Percentiles rank a stretch among this genome's conserved stretches.
Evolutionary conservation across 2,888 invertebrate species (phyloP).

Genomic region (Cosmia trapezina): DNA sequence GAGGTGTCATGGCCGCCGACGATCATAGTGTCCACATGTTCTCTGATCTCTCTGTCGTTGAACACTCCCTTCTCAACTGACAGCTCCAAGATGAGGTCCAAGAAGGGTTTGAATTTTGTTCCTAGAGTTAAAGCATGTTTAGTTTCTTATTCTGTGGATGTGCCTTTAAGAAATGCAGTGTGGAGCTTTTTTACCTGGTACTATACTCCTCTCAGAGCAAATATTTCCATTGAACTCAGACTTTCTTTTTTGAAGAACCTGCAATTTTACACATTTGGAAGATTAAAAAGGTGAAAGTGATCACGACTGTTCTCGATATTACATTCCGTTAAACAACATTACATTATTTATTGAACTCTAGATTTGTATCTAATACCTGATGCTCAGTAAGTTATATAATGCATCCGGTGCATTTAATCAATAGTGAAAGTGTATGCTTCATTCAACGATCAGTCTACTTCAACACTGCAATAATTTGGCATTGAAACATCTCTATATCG

Average conservation of each 20-base stretch:
- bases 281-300: neutral
- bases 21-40: constrained; percentile 91
- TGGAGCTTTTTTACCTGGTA: constrained; percentile 62
- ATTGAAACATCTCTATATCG: neutral
- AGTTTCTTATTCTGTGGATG: neutral
- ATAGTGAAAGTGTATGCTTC: neutral
- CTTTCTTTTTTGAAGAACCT: constrained; percentile 79
- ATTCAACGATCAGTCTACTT: neutral
- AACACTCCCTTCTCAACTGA: constrained; percentile 82
- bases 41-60: constrained; percentile 88
- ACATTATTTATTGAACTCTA: neutral
- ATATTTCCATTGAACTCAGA: constrained; percentile 71
- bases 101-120: constrained; percentile 86
- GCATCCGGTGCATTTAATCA: neutral
- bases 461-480: neutral
- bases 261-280: constrained; percentile 12
- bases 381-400: neutral
- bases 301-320: neutral
- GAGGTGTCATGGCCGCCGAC: constrained; percentile 90
- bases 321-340: neutral
- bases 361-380: neutral
- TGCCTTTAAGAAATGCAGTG: neutral
- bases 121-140: constrained; percentile 61
- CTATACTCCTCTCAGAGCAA: constrained; percentile 65
- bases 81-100: constrained; percentile 89